phyloP scores from a whole-genome alignment of 2,797 vertebrate genomes.

The Morelia viridis region DNA sequence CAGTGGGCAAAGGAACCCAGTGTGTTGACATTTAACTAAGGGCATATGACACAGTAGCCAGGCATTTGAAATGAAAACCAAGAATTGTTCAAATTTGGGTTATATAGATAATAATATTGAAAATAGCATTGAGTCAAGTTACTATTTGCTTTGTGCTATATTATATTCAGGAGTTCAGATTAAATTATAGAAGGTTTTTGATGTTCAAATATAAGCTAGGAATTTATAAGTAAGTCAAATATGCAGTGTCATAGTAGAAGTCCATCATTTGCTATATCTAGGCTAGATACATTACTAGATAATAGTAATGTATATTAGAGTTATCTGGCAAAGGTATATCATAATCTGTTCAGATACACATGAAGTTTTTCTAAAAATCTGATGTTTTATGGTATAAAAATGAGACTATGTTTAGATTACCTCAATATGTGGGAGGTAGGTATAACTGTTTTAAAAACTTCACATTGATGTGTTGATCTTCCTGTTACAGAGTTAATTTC shows the following conservation, averaged over 20 bases:
- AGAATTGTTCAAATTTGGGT: not conserved
- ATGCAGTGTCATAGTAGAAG: not conserved
- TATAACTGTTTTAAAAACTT: not conserved
- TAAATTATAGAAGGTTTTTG: not conserved
- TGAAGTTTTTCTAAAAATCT: not conserved
- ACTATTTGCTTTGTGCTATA: not conserved
- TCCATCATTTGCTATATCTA: not conserved
- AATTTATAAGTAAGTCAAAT: not conserved
- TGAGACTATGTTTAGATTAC: not conserved
- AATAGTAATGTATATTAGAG: not conserved
- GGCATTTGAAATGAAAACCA: not conserved
- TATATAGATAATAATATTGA: not conserved
- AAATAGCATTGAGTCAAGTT: not conserved
- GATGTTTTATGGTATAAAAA: not conserved
- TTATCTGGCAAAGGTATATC: not conserved
- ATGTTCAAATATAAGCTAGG: not conserved
- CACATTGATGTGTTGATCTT: not conserved
- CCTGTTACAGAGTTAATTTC: constrained; percentile 13
- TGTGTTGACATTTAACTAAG: not conserved
- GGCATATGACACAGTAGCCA: not conserved
- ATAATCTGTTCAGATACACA: not conserved
- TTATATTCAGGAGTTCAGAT: not conserved
- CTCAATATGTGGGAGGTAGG: not conserved
- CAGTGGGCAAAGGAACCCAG: not conserved
- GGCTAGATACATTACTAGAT: not conserved